A percentile compares a stretch with the other conserved stretches of the same genome.
Evolutionary conservation across 2,888 invertebrate species (phyloP).

Genomic region (Meandrusa payeni): DNA sequence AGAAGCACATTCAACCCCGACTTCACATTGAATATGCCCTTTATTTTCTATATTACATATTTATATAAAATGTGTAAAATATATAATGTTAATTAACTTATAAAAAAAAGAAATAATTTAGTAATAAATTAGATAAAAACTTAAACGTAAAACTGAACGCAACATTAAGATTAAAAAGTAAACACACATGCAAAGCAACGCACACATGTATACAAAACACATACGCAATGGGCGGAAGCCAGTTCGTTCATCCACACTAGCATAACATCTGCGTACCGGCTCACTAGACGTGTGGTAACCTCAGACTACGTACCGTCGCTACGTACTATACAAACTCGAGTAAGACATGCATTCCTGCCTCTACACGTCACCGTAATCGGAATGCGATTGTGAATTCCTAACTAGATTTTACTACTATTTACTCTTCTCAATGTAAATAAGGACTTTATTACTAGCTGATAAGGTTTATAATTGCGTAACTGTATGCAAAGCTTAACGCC

Average conservation of each 20-base stretch:
- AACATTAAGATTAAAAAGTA: not conserved
- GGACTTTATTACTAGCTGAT: not conserved
- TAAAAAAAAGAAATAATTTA: too few species aligned
- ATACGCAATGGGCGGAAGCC: conserved; percentile 26
- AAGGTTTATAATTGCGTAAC: conserved; percentile 1
- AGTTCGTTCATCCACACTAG: conserved; percentile 31
- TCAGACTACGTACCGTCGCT: conserved; percentile 12
- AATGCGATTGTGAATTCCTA: conserved; percentile 21
- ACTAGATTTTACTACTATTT: conserved; percentile 20
- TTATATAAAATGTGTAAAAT: too few species aligned
- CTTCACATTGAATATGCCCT: too few species aligned
- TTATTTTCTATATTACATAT: too few species aligned
- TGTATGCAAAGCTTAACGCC: conserved; percentile 2
- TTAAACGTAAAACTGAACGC: too few species aligned
- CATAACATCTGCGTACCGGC: conserved; percentile 27
- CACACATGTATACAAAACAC: conserved; percentile 7
- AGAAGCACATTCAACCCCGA: too few species aligned
- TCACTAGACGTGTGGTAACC: conserved; percentile 26
- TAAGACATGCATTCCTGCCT: conserved; percentile 27
- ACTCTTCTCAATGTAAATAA: conserved; percentile 1
- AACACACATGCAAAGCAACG: conserved; percentile 7
- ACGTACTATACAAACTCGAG: conserved; percentile 6
- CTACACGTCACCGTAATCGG: conserved; percentile 20
- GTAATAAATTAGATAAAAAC: not conserved
- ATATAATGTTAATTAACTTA: too few species aligned